phyloP scores from a whole-genome alignment of 2,113 vertebrate genomes.

The Dolichotis patagonum region DNA sequence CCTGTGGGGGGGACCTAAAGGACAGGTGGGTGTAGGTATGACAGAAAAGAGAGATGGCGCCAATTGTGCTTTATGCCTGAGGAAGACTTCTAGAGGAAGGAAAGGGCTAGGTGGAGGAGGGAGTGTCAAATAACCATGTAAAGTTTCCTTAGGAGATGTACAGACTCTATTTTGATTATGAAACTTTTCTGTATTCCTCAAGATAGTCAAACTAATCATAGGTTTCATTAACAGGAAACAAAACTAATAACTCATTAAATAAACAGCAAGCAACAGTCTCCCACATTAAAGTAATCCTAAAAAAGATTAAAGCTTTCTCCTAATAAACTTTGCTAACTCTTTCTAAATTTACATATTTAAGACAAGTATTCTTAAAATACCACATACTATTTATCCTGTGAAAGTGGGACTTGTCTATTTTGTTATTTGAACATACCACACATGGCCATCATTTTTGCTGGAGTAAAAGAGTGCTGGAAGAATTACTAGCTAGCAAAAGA shows the following conservation, averaged over 20 bases:
- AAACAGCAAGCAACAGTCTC: neutral
- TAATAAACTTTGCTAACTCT: neutral
- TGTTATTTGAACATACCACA: neutral
- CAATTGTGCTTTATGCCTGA: neutral
- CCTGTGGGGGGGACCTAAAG: neutral
- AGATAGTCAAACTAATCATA: neutral
- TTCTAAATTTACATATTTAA: constrained; percentile 31
- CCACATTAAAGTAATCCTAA: neutral
- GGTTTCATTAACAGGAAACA: neutral
- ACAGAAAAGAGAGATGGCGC: neutral
- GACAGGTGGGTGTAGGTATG: neutral
- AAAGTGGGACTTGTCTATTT: constrained; percentile 27
- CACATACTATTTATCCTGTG: neutral
- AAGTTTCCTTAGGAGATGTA: neutral
- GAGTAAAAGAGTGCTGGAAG: constrained; percentile 17
- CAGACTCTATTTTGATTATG: neutral
- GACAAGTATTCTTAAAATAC: constrained; percentile 43
- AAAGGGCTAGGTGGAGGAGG: neutral
- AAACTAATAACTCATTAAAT: constrained; percentile 34
- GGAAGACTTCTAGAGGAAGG: neutral
- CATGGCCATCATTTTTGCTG: neutral
- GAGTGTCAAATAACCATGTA: neutral
- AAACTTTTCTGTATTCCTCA: constrained; percentile 3
- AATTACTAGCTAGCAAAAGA: constrained; percentile 24
- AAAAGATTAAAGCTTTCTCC: neutral